These are phyloP conservation scores for Sphaerodactylus townsendi DNA, from an alignment of 2,113 vertebrate genomes.

Conservation along the genomic window DNA sequence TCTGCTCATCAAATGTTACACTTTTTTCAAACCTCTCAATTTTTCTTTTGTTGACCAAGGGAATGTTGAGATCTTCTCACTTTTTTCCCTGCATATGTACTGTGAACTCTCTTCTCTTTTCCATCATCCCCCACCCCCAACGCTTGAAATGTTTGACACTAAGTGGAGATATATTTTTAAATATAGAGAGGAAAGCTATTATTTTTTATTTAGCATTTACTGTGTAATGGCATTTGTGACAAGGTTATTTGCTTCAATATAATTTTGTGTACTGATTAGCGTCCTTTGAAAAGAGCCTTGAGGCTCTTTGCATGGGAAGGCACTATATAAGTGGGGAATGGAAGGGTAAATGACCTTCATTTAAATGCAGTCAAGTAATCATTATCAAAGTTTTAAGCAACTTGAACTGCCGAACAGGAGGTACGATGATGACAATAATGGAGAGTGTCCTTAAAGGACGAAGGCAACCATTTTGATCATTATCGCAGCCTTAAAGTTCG, in stretches of 20 bases:
- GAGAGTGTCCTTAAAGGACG: slow-evolving; percentile 69
- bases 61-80: slow-evolving; percentile 16
- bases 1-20: slow-evolving; percentile 10
- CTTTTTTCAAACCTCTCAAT: slow-evolving; percentile 17
- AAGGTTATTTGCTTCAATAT: slow-evolving; percentile 79
- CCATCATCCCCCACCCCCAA: slow-evolving; percentile 56
- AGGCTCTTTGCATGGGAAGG: slow-evolving; percentile 66
- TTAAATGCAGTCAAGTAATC: slow-evolving; percentile 77
- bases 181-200: slow-evolving; percentile 76
- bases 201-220: slow-evolving; percentile 83
- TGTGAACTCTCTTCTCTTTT: slow-evolving; percentile 25
- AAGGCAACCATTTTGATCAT: slow-evolving; percentile 68
- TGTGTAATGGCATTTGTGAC: slow-evolving; percentile 80
- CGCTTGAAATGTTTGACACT: slow-evolving; percentile 75
- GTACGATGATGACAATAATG: slow-evolving; percentile 74
- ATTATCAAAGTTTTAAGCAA: slow-evolving; percentile 79
- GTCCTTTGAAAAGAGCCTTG: slow-evolving; percentile 75
- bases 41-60: slow-evolving; percentile 26
- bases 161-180: slow-evolving; percentile 79
- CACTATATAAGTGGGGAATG: slow-evolving; percentile 63
- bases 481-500: slow-evolving; percentile 62
- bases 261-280: slow-evolving; percentile 80
- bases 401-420: slow-evolving; percentile 75
- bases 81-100: slow-evolving; percentile 35
- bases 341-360: slow-evolving; percentile 71